These are phyloP conservation scores for Ctenopoma multispine DNA, from an alignment of 2,797 vertebrate genomes.

Conservation along the genomic window DNA sequence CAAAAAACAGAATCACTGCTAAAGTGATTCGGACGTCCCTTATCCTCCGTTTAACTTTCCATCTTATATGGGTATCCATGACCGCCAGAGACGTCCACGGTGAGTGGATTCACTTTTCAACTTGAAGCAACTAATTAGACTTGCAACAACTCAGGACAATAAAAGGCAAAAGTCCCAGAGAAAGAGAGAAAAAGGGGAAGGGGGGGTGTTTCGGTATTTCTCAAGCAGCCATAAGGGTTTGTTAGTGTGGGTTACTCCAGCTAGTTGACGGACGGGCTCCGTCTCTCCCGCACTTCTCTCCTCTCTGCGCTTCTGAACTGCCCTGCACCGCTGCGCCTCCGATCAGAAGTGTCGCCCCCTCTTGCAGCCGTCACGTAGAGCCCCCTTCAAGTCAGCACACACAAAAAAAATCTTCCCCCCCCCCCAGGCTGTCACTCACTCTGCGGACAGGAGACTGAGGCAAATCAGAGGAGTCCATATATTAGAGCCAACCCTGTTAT, in stretches of 20 bases:
- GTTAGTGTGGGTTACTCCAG: slow-evolving; percentile 81
- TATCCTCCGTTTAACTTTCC: slow-evolving; percentile 91
- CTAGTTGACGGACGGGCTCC: slow-evolving; percentile 78
- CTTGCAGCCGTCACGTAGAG: slow-evolving; percentile 77
- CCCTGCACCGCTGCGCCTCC: slow-evolving; percentile 75
- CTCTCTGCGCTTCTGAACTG: slow-evolving; percentile 75
- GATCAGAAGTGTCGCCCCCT: slow-evolving; percentile 81
- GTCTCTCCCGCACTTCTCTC: slow-evolving; percentile 78
- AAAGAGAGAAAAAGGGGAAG: slow-evolving; percentile 72
- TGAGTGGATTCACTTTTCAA: slow-evolving; percentile 78
- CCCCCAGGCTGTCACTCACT: slow-evolving; percentile 78
- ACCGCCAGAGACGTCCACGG: slow-evolving; percentile 82
- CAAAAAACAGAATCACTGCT: slow-evolving; percentile 84
- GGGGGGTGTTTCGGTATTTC: slow-evolving; percentile 75
- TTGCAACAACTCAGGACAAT: slow-evolving; percentile 72
- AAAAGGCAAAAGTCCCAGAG: slow-evolving; percentile 75
- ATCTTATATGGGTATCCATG: slow-evolving; percentile 90
- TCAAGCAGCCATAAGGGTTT: slow-evolving; percentile 87
- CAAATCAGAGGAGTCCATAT: slow-evolving; percentile 72
- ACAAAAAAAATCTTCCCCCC: slow-evolving; percentile 45
- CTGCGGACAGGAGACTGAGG: slow-evolving; percentile 48
- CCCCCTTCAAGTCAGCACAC: slow-evolving; percentile 71
- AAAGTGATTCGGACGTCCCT: slow-evolving; percentile 83
- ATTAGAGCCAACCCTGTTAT: slow-evolving; percentile 63
- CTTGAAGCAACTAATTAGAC: slow-evolving; percentile 64